phyloP scores from a whole-genome alignment of 2,797 vertebrate genomes.

The Cottoperca gobio region DNA sequence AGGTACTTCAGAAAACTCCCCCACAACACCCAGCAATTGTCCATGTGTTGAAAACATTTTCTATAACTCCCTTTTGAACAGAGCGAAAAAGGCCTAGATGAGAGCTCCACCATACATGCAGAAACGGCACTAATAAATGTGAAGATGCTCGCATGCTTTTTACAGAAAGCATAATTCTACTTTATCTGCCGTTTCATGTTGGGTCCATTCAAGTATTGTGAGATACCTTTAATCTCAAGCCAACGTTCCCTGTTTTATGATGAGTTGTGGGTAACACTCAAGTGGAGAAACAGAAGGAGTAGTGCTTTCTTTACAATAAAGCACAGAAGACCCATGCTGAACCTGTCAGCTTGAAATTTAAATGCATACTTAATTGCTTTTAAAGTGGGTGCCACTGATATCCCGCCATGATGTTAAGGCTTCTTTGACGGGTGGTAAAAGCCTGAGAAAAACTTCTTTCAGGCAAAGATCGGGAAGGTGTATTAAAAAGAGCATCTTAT shows the following conservation, averaged over 20 bases:
- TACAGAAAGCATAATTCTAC: conserved; percentile 64
- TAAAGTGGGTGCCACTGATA: conserved; percentile 76
- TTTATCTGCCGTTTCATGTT: conserved; percentile 65
- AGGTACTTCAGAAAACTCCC: conserved; percentile 21
- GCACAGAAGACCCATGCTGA: conserved; percentile 44
- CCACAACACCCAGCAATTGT: conserved; percentile 26
- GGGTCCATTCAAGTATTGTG: conserved; percentile 49
- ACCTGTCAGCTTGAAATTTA: conserved; percentile 67
- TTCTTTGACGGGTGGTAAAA: conserved; percentile 71
- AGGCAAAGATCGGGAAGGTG: conserved; percentile 55
- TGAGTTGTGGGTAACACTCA: conserved; percentile 49
- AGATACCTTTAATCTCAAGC: conserved; percentile 73
- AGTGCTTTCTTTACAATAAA: conserved; percentile 60
- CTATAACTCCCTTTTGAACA: conserved; percentile 35
- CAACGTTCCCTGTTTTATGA: conserved; percentile 58
- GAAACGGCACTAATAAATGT: conserved; percentile 40
- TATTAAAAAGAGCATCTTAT: conserved; percentile 67
- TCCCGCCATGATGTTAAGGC: conserved; percentile 67
- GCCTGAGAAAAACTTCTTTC: conserved; percentile 64
- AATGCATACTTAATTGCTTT: conserved; percentile 76
- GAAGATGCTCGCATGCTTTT: conserved; percentile 52
- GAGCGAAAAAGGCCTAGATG: background rate
- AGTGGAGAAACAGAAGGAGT: conserved; percentile 46
- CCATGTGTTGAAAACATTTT: conserved; percentile 43
- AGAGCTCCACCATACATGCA: conserved; percentile 18